Base-by-base conservation (phyloP, 2,113 vertebrate species). In the Nipponia nippon region DNA sequence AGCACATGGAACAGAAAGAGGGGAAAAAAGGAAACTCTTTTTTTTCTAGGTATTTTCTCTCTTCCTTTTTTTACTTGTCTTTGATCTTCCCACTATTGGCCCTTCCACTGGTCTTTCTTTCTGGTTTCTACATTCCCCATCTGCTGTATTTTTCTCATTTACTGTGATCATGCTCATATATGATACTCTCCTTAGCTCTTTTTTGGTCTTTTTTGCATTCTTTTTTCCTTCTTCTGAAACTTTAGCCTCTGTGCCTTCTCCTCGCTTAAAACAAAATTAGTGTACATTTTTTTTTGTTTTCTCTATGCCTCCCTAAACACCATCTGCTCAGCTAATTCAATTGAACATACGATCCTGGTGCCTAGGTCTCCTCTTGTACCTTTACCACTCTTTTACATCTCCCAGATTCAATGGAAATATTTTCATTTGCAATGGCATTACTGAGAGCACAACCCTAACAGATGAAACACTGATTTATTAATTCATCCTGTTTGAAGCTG, bases 11-110 rank as follows among this genome's bases (percentile, higher is more conserved):
- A 65, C 7, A 81, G 12, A 25, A 80, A 61, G 44, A 38, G 2
- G 1, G 7, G 8, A 2, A 3, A 13, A 20, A 66, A 56, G 44
- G 0, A 50, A 66, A 10, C 7, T 66, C 27, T 44, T 40, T 34
- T 44, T 40, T 34, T 17, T 14, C 10, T 10, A 65, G 16, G 4
- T 66, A 50, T 62, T 70, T 69, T 66, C 20, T 75, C 14, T 46
- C 6, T 40, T 42, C 36, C 3, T 53, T 52, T 55, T 87, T 86
- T 67, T 1, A 55, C 12, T 67, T 91, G 6, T n/a, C 49, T 59
- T 84, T 72, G 16, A 63, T 84, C 21, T 69, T 89, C 44, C 29
- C 25, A 44, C 4, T 40, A 6, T 4, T 72, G 9, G 6, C 11
- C 5, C 25, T 82, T 91, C 32, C 13, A 73, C 0, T 40, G 23